Base-by-base conservation (phyloP, 2,888 invertebrate genomes). In the Blera fallax region DNA sequence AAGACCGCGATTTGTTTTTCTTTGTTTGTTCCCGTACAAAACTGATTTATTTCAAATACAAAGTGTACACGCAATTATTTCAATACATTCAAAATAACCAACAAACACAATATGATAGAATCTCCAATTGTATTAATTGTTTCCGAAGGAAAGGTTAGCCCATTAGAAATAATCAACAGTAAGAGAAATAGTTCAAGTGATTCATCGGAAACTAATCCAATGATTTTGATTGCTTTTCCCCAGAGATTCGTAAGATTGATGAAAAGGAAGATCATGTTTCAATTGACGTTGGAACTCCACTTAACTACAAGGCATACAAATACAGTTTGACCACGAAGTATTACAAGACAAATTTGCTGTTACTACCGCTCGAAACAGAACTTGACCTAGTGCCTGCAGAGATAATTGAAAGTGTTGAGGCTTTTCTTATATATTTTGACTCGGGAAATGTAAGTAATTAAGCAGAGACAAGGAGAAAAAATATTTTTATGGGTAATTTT, bases 401-500 rank as follows among this genome's bases (percentile, higher is more conserved):
- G 52, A 74, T 89, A 11, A 77, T 87, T 21, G 87, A 87, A 40
- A 81, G 67, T 14, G 78, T 87, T 3, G 89, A 89, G 81, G 88
- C 88, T 1, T 84, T 88, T 11, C 62, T 89, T 2, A 85, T 89
- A n/a, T 89, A 89, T 62, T 89, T 89, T 27, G 89, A 89, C 72
- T 82, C 89, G 0, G 87, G 88, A 21, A 88, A 89, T 81, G 89
- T 89, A 84, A 62, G 77, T 37, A 37, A 3, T 18, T 40, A 5
- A 2, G 14, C 10, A 2, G 4, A 1, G 14, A 3, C 6, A 5
- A 5, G 4, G 40, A 5, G 43, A 1, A 18, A 14, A 18, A 48
- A 10, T 21, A 1, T 21, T 43, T 34, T 8, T 10, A 8, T 34
- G 10, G 4, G 4, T 3, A 3, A 14, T 21, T 21, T 58, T 24